Evolutionary conservation across 2,113 vertebrate species (phyloP).

Genomic region (Paramormyrops kingsleyae): DNA sequence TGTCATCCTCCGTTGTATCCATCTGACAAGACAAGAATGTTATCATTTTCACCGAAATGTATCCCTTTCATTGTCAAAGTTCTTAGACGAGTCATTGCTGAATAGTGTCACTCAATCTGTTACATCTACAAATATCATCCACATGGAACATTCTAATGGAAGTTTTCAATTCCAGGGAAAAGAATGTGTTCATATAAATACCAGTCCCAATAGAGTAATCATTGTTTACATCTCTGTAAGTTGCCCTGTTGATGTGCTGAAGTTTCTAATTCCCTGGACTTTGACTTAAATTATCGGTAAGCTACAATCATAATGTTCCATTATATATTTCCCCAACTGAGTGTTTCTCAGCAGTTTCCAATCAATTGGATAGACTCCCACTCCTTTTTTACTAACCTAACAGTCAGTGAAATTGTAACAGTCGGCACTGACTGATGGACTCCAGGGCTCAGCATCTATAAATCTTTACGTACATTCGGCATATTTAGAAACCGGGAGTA

Average conservation of each 20-base stretch:
- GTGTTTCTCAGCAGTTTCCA: neutral
- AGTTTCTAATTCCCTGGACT: neutral
- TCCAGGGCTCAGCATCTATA: neutral
- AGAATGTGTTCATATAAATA: neutral
- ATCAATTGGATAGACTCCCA: neutral
- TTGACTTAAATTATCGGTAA: neutral
- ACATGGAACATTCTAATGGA: neutral
- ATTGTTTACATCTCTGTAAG: neutral
- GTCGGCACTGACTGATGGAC: neutral
- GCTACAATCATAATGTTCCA: neutral
- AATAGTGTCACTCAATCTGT: neutral
- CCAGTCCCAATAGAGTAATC: neutral
- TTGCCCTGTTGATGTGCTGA: neutral
- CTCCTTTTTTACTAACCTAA: neutral
- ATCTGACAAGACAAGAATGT: neutral
- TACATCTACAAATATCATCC: neutral
- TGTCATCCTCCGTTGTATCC: neutral
- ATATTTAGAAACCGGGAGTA: neutral
- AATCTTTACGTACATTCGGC: neutral
- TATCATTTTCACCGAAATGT: neutral
- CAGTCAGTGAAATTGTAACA: neutral
- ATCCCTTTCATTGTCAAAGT: neutral
- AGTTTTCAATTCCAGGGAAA: neutral
- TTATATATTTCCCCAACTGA: neutral
- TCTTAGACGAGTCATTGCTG: neutral